Evolutionary conservation across 92 coral and sea anemone species (phyloP), one percentile per base, ranked within the genome.

Genomic region (Zoanthus sociatus): DNA sequence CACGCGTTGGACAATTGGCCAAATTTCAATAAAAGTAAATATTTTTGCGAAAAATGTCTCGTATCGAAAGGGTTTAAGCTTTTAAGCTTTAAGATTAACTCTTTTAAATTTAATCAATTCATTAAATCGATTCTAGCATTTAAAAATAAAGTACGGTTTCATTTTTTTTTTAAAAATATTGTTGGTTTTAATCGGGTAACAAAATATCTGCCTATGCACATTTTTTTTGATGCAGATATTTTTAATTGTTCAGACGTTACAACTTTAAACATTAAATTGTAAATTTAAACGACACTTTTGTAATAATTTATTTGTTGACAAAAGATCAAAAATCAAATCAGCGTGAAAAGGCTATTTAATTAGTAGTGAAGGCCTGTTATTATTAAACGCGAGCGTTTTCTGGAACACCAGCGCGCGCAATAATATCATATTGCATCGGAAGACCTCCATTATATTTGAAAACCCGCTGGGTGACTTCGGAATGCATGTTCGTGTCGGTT

Each of bases 401-500:
- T 26, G 45, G 45, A 54, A 66, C 17, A 58, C 55, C 58, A 13
- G 85, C 85, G 71, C 85, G 85, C 85, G 85, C 76, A 67, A 18
- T 32, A 50, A 9, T 81, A 81, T 81, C 85, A 50, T 7, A 48
- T 81, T 81, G 46, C 85, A 54, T n/a, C 47, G 7, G 4, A 31
- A 18, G 32, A 45, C 37, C 16, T 47, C 20, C 31, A 26, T 11
- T 46, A 64, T 44, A 53, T 32, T 58, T 37, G 53, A 56, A 60
- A 51, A 78, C 26, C 54, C 5, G 33, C 78, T 7, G 56, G 60
- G 18, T n/a, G 18, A 64, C 31, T 63, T 79, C 0, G 68, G 44
- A 15, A 17, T 63, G 4, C 45, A 31, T 42, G 47, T 18, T 18
- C 17, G 50, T 42, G 21, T 46, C 42, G 73, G 2, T 14, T 46